Evolutionary conservation across 2,113 vertebrate genomes (phyloP), one percentile per base, ranked within the genome.

Genomic region (Danionella cerebrum): DNA sequence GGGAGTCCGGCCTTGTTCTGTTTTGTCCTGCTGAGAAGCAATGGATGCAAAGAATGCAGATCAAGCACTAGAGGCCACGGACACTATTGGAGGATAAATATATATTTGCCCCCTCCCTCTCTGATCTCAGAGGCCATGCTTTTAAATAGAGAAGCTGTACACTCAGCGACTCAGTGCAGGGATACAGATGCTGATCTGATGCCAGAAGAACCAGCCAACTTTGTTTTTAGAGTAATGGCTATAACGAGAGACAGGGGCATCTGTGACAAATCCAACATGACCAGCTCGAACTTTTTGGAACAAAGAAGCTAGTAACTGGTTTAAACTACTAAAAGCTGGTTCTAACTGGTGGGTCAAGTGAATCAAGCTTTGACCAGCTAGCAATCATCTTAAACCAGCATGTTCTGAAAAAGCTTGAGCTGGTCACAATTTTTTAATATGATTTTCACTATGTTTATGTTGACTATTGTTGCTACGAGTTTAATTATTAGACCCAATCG

Each of bases 71-170:
- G 82, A 83, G 78, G 86, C 82, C 70, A 4, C 54, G 74, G 13
- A 24, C 12, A 79, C 82, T 83, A 98, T 98, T 98, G 96, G 96
- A 89, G 80, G 89, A 90, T 97, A 96, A 92, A 92, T 94, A 89
- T n/a, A n/a, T 91, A 86, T 89, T 90, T 87, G 83, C 86, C 89
- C 83, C 85, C 89, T 88, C 89, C 88, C 86, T 45, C 47, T n/a
- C 42, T 39, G 39, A 21, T 33, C 53, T 60, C 67, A 25, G 52
- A 50, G 16, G 13, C 25, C 53, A 38, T 67, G 55, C 19, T 71
- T 75, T 71, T 63, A 67, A 75, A 67, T 64, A 62, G 57, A 71
- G 54, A 39, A 36, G 50, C 21, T 57, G 22, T 65, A 62, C 67
- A 54, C 62, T 24, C 39, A 45, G 42, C 54, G 67, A 18, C 68